Base-by-base conservation (phyloP, 1,140 invertebrate species). In the Drosophila insularis region DNA sequence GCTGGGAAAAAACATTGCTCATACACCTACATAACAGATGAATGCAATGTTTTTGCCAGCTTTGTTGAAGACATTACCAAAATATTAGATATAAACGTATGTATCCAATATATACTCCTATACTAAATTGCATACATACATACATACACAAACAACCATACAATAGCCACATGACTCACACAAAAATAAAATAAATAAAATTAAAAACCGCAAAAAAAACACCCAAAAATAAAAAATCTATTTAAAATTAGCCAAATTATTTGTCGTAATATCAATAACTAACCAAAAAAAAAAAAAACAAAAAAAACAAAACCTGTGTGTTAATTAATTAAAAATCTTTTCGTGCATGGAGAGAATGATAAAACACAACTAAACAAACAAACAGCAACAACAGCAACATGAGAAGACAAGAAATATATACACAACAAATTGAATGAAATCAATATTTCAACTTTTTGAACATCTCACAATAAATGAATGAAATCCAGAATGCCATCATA, bases 251-350 rank as follows among this genome's bases (percentile, higher is more conserved):
- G 37, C 27, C 21, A 72, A 59, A 55, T 21, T 43, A 50, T 23
- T 59, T 67, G 72, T 32, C 17, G 31, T 6, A 43, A 74, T 66
- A 43, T 14, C 40, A 55, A 37, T 43, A 74, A 46, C 40, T 21
- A 37, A 27, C 5, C 19, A 60, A 17, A 2, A 46, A 46, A 46
- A 19, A 17, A 1, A 46, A 46, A 2, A 17, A 40, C 4, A 40
- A 14, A 11, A 21, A 64, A 8, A 31, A 8, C 17, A 43, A 17
- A 43, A 37, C 35, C 43, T 50, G 43, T 50, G 43, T 50, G 17
- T 50, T 19, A 21, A 21, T 50, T 50, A 19, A 37, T 37, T 37
- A 10, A 10, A 50, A 21, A 50, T 50, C 43, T 50, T 50, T 11
- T 50, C 21, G 43, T 50, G 17, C 8, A 6, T 35, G 7, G 0